Conservation (phyloP, 2,797 vertebrate genomes). For the Antrozous pallidus region DNA sequence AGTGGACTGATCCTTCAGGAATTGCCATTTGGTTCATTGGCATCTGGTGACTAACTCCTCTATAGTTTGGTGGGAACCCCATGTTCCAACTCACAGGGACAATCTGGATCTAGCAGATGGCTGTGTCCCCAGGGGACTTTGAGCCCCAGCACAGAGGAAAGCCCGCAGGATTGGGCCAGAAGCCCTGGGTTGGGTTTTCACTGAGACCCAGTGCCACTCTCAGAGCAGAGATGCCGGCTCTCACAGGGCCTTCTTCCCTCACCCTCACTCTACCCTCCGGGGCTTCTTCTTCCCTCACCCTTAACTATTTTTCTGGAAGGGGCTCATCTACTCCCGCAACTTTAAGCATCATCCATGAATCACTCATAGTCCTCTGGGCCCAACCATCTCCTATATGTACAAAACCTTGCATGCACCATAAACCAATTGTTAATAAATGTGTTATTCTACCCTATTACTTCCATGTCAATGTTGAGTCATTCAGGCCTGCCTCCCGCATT, state of each 20-base stretch:
- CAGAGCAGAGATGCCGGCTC: not conserved
- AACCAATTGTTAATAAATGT: not conserved
- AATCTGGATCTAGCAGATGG: not conserved
- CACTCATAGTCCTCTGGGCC: not conserved
- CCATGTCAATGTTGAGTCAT: not conserved
- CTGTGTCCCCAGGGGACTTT: not conserved
- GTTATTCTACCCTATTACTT: not conserved
- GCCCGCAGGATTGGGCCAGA: not conserved
- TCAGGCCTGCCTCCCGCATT: not conserved
- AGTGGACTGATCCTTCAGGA: not conserved
- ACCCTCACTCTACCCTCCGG: not conserved
- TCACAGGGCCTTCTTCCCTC: not conserved
- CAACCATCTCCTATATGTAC: not conserved
- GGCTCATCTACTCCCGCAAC: not conserved
- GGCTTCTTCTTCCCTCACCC: not conserved
- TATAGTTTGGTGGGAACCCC: too few relatives aligned
- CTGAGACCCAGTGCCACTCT: not conserved
- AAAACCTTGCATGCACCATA: not conserved
- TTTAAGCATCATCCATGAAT: not conserved
- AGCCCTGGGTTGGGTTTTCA: not conserved
- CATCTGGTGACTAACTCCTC: not conserved
- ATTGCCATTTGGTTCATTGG: not conserved
- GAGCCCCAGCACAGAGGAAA: not conserved
- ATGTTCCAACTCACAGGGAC: not conserved
- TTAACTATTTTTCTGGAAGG: not conserved